Evolutionary conservation across 1,140 invertebrate species (phyloP).

Genomic region (Pogonognathellus flavescens): DNA sequence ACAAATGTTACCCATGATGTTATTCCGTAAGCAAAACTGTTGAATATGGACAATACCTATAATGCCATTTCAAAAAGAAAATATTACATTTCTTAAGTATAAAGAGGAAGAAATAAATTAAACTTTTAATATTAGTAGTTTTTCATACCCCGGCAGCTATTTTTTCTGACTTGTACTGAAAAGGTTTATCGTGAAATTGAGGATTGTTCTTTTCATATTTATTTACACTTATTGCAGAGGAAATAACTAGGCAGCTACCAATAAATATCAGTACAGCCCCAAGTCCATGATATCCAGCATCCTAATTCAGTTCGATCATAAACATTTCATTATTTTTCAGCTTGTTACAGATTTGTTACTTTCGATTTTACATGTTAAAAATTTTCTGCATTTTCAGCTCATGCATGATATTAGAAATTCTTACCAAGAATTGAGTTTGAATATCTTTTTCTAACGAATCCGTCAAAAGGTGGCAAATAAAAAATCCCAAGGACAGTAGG

Average conservation of each 20-base stretch:
- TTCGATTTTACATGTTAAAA: too few species aligned
- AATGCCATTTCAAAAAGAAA: not conserved
- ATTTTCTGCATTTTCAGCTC: too few species aligned
- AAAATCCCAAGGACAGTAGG: not conserved
- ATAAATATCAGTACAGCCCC: conserved; percentile 4
- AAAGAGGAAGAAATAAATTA: not conserved
- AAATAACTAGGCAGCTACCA: not conserved
- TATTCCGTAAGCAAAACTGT: not conserved
- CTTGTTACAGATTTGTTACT: not conserved
- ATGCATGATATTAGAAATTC: not conserved
- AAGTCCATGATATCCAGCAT: conserved; percentile 18
- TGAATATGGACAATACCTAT: not conserved
- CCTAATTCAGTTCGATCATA: not conserved
- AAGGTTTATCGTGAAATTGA: not conserved
- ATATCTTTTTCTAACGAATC: not conserved
- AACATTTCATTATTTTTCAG: not conserved
- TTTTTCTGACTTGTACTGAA: conserved; percentile 13
- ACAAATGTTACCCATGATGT: conserved; percentile 12
- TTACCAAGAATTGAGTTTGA: not conserved
- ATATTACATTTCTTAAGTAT: not conserved
- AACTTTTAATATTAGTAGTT: not conserved
- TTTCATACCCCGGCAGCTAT: not conserved
- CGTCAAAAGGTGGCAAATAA: not conserved
- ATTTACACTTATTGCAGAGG: conserved; percentile 8
- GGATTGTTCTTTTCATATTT: not conserved